Evolutionary conservation across 2,888 invertebrate species (phyloP), one percentile per base, ranked within the genome.

Genomic region (Atherix ibis): DNA sequence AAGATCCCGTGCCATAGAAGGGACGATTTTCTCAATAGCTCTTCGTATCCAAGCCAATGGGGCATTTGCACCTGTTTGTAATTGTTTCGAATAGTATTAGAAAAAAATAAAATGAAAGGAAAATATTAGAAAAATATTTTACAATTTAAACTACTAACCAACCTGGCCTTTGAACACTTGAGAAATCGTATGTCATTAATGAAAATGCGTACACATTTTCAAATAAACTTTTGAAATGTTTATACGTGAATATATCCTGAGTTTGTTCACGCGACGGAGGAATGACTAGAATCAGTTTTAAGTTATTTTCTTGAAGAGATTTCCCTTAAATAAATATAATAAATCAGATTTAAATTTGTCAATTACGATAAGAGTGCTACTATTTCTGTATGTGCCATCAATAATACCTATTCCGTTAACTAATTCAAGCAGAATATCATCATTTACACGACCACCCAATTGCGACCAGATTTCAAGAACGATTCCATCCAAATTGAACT

Each of bases 181-280:
- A 91, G 58, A 74, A 94, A 56, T 95, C 94, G 52, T 95, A 95
- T 0, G 92, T 92, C 92, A 94, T 94, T n/a, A 95, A 66, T 19
- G 91, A 91, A 52, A 94, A 88, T 16, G 76, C 83, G 48, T 79
- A 77, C 1, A 94, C 73, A 54, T 76, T 67, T 4, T 78, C 73
- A 40, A 77, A 75, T 32, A 94, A 67, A 30, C 70, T 68, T 48
- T 83, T 73, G 56, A 88, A 85, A 44, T 89, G 77, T 43, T 76
- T 66, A 35, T 71, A 64, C 18, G 68, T 68, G 58, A 91, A 85
- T 46, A 79, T 67, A 48, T 79, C 76, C 5, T 63, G 61, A 28
- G 68, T 65, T 42, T 69, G 71, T 37, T 73, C 46, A 2, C 56
- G 53, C 13, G 46, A 40, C 3, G 89, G 87, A 27, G 89, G 88